These are phyloP conservation scores for Camelus bactrianus DNA, from an alignment of 2,113 vertebrate species.

Conservation along the genomic window DNA sequence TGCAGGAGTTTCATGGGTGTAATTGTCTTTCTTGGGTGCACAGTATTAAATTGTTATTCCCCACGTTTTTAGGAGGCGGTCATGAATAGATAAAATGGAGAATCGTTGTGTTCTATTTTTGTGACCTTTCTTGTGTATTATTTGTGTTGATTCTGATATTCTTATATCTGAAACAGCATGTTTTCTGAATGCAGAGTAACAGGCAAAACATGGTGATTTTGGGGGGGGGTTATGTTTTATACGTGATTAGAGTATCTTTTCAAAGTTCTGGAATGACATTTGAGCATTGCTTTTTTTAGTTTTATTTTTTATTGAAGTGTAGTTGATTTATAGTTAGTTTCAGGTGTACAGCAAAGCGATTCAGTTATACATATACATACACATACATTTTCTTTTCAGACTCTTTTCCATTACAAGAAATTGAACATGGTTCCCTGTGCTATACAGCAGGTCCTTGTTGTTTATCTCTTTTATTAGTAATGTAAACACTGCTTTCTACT, in stretches of 20 bases:
- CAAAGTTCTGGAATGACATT: slow-evolving; percentile 58
- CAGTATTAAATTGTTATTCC: background rate
- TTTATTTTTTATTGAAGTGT: no score
- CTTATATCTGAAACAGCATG: background rate
- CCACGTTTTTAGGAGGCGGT: background rate
- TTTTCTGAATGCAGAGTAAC: background rate
- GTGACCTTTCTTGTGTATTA: background rate
- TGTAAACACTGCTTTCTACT: background rate
- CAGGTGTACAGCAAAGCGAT: no score
- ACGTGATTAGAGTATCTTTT: slow-evolving; percentile 19
- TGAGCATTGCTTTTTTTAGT: background rate
- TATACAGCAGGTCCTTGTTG: no score
- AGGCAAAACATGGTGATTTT: background rate
- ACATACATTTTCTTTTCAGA: no score
- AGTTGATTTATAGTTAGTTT: no score
- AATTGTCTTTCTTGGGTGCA: background rate
- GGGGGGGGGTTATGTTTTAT: background rate
- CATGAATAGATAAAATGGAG: background rate
- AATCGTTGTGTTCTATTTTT: background rate
- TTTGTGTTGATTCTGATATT: background rate
- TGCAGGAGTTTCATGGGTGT: background rate
- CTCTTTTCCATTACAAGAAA: no score
- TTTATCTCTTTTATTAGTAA: no score
- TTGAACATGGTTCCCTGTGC: no score
- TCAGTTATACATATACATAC: no score